These are phyloP conservation scores for Neelides sp. DNA, from an alignment of 1,140 invertebrate genomes.

Conservation along the genomic window DNA sequence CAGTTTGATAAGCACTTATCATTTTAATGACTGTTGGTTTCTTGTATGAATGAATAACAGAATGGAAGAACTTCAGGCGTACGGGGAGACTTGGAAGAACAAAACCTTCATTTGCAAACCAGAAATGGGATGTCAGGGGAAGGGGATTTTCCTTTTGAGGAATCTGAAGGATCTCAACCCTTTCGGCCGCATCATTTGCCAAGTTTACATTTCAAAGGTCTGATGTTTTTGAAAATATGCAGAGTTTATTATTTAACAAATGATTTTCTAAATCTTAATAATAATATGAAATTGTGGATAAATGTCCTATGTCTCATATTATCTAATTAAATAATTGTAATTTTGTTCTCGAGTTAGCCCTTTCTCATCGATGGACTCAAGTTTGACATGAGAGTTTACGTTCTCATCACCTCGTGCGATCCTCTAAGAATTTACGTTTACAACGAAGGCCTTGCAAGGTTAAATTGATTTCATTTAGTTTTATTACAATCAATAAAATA, in stretches of 20 bases:
- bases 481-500: not conserved
- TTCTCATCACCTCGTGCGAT: slow-evolving; percentile 87
- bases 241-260: too few species aligned
- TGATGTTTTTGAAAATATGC: not conserved
- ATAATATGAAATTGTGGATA: too few species aligned
- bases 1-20: not conserved
- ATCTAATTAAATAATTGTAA: too few species aligned
- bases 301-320: too few species aligned
- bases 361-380: slow-evolving; percentile 91
- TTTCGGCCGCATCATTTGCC: slow-evolving; percentile 69
- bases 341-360: too few species aligned
- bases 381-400: slow-evolving; percentile 91
- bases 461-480: too few species aligned
- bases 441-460: slow-evolving; percentile 84
- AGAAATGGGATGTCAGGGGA: slow-evolving; percentile 71
- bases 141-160: slow-evolving; percentile 73
- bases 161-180: slow-evolving; percentile 64
- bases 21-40: not conserved
- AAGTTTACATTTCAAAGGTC: slow-evolving; percentile 56
- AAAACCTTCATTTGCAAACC: slow-evolving; percentile 80
- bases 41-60: slow-evolving; percentile 2
- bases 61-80: slow-evolving; percentile 16
- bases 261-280: too few species aligned
- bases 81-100: slow-evolving; percentile 48
- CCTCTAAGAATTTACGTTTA: slow-evolving; percentile 88